phyloP scores from a whole-genome alignment of 2,888 invertebrate species.

The Euzophera pinguis region DNA sequence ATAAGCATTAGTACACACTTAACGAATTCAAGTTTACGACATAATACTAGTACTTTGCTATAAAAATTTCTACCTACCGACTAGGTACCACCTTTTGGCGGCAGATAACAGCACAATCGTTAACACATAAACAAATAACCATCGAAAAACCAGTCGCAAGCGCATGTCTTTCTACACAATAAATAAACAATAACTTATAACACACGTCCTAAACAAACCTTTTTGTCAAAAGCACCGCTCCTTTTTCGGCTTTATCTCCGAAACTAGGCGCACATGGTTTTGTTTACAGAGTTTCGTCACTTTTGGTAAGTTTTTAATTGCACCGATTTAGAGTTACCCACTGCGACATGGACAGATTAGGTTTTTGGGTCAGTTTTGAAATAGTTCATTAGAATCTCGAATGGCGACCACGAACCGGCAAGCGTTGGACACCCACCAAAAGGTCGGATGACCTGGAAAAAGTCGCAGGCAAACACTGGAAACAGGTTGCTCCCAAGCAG shows the following conservation, averaged over 20 bases:
- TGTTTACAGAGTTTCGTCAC: conserved; percentile 12
- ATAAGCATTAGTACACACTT: too few species aligned
- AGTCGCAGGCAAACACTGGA: too few species aligned
- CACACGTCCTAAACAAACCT: conserved; percentile 5
- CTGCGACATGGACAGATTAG: not conserved
- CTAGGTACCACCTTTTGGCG: not conserved
- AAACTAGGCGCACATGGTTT: not conserved
- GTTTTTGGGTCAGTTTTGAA: conserved; percentile 1
- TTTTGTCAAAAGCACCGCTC: conserved; percentile 7
- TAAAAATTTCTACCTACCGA: too few species aligned
- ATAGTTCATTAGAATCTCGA: not conserved
- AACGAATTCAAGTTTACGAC: too few species aligned
- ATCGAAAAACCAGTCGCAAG: not conserved
- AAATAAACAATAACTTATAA: conserved; percentile 7
- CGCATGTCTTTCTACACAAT: not conserved
- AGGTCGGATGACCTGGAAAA: too few species aligned
- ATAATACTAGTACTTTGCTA: too few species aligned
- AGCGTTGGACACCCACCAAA: too few species aligned
- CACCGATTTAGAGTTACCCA: conserved; percentile 3
- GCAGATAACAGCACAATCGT: conserved; percentile 17
- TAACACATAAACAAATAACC: conserved; percentile 10
- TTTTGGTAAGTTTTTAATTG: conserved; percentile 8
- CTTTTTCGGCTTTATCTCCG: conserved; percentile 10
- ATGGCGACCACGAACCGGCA: too few species aligned
- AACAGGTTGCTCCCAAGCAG: too few species aligned